Conservation (phyloP, 2,113 vertebrate genomes). For the Eira barbara region DNA sequence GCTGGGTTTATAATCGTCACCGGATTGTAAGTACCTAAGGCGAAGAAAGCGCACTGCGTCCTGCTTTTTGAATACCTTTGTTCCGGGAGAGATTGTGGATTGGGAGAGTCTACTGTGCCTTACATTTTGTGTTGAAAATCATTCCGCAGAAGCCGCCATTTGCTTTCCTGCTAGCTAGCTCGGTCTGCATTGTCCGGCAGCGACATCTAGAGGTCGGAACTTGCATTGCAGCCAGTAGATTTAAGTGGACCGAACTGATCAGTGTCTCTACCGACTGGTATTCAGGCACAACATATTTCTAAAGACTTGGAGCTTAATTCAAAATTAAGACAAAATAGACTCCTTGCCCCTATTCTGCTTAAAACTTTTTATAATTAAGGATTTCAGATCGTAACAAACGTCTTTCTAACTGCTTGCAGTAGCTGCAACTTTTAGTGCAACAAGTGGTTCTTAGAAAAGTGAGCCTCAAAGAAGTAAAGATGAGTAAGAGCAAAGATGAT, state of each 20-base stretch:
- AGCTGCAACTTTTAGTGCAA: constrained; percentile 50
- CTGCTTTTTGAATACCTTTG: not conserved
- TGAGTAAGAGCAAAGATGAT: constrained; percentile 96
- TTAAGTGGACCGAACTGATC: not conserved
- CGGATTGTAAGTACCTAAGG: constrained; percentile 65
- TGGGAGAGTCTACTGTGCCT: not conserved
- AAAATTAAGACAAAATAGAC: not conserved
- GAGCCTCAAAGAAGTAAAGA: constrained; percentile 77
- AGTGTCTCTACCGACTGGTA: not conserved
- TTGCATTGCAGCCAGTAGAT: not conserved
- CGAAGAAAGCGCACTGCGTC: not conserved
- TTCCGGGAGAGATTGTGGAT: not conserved
- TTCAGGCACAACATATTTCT: not conserved
- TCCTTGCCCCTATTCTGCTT: not conserved
- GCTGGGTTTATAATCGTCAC: not conserved
- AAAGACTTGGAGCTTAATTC: constrained; percentile 27
- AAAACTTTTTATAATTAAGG: not conserved
- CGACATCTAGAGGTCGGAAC: constrained; percentile 49
- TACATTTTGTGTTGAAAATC: constrained; percentile 21
- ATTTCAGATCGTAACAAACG: not conserved
- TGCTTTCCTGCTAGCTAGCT: not conserved
- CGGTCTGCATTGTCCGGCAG: not conserved
- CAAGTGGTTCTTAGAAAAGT: constrained; percentile 55
- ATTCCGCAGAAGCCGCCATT: constrained; percentile 17
- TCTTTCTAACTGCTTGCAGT: constrained; percentile 29